Percentiles rank a stretch among this genome's conserved stretches.
These are phyloP conservation scores for Palythoa heliodiscus DNA, from an alignment of 92 coral and sea anemone species.

Conservation along the genomic window DNA sequence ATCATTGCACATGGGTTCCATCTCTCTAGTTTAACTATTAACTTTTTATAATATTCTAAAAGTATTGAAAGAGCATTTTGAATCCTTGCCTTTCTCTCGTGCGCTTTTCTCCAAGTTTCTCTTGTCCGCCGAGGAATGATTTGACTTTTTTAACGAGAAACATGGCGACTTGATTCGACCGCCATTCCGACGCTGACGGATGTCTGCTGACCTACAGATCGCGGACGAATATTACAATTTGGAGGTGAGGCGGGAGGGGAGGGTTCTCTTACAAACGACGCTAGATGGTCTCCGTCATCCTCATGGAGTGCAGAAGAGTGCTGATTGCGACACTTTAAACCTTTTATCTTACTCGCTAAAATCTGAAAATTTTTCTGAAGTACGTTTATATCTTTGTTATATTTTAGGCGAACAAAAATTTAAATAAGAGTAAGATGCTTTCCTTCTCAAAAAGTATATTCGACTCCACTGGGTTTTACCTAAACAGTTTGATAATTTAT, in stretches of 20 bases:
- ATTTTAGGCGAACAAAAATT: too few species aligned
- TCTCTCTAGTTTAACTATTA: neutral
- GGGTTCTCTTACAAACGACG: neutral
- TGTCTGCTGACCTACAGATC: conserved; percentile 22
- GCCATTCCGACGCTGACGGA: conserved; percentile 30
- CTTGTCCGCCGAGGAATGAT: conserved; percentile 24
- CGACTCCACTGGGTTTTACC: too few species aligned
- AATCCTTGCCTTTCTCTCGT: conserved; percentile 20
- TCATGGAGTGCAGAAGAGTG: too few species aligned
- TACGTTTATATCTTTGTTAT: too few species aligned
- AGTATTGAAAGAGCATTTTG: neutral
- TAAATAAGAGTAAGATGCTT: too few species aligned
- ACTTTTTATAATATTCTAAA: neutral
- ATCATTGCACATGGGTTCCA: neutral
- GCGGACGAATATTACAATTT: neutral
- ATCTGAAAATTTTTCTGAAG: too few species aligned
- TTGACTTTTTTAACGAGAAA: conserved; percentile 33
- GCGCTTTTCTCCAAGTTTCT: conserved; percentile 23
- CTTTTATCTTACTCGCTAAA: too few species aligned
- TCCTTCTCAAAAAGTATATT: too few species aligned
- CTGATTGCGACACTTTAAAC: too few species aligned
- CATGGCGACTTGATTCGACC: conserved; percentile 47
- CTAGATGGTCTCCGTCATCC: neutral
- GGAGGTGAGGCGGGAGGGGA: neutral
- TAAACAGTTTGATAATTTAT: too few species aligned